Base-by-base conservation (phyloP, 2,113 vertebrate genomes). In the Rousettus leschenaultii region DNA sequence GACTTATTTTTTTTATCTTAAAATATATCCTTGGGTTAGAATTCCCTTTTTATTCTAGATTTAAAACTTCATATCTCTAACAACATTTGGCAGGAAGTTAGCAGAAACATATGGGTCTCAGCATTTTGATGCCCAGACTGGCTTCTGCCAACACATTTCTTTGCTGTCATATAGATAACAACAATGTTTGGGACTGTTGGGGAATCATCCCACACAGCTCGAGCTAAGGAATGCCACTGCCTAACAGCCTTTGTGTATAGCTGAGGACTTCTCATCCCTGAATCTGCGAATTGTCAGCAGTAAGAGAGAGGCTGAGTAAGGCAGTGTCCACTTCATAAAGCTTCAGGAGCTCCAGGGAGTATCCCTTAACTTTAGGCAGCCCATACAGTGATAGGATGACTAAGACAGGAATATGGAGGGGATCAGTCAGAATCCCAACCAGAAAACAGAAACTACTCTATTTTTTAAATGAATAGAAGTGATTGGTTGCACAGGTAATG, bases 81-180 rank as follows among this genome's bases (percentile, higher is more conserved):
- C 96, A 98, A 97, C 97, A 95, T 97, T 98, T 98, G 97, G 97
- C 97, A 98, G 97, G 70, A 94, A 97, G 93, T 96, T 96, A 98
- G 63, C 94, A 96, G 93, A 95, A 98, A 97, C 97, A 98, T 98
- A 98, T 98, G 97, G 97, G 89, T 89, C 89, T 97, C 68, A 66
- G 97, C 95, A 96, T 97, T 97, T 97, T 97, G 97, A 97, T 97
- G 95, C 96, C 97, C 96, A 97, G 93, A 97, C 95, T 94, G 97
- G 95, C 96, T 97, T 94, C 96, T 98, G 97, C 97, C 96, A 97
- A 97, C 97, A 97, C 97, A 91, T 94, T 98, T 96, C 96, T 95
- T 96, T 97, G 97, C 97, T 98, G 97, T 98, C 97, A 93, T 63
- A 91, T 86, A 96, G 96, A 97, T 48, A 93, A 93, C 82, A 65